These are phyloP conservation scores for Chloroclystis v-ata DNA, from an alignment of 2,888 invertebrate species.

Conservation along the genomic window DNA sequence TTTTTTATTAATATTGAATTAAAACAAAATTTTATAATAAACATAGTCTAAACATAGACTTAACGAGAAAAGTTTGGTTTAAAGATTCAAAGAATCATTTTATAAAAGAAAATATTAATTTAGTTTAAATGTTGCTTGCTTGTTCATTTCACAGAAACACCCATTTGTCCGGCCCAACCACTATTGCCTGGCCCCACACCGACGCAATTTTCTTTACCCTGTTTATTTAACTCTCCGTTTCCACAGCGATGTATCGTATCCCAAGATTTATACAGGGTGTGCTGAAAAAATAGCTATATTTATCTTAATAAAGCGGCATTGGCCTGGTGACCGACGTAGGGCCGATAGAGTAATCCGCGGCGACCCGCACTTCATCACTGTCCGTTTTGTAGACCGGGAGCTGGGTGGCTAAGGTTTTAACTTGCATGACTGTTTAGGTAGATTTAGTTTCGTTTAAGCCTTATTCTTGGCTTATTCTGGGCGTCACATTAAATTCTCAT, in stretches of 20 bases:
- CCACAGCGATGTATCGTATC: conserved; percentile 21
- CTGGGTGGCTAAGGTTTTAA: conserved; percentile 4
- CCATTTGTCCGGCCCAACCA: not conserved
- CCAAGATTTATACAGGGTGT: conserved; percentile 28
- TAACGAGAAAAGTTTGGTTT: too few species aligned
- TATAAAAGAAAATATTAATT: too few species aligned
- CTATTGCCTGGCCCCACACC: not conserved
- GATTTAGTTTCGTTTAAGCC: too few species aligned
- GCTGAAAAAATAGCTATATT: conserved; percentile 44
- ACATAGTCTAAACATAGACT: too few species aligned
- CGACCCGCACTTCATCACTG: conserved; percentile 68
- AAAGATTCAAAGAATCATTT: too few species aligned
- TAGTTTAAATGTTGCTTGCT: too few species aligned
- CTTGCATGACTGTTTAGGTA: too few species aligned
- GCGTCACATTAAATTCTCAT: too few species aligned
- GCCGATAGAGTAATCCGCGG: conserved; percentile 51
- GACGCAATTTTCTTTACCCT: conserved; percentile 13
- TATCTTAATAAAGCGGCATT: conserved; percentile 55
- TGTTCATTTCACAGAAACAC: not conserved
- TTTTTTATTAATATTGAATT: too few species aligned
- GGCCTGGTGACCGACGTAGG: conserved; percentile 44
- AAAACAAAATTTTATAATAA: too few species aligned
- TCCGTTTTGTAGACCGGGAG: conserved; percentile 33
- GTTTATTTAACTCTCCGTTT: conserved; percentile 18
- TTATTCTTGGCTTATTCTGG: too few species aligned